phyloP scores from a whole-genome alignment of 2,113 vertebrate genomes.

The Cromileptes altivelis region DNA sequence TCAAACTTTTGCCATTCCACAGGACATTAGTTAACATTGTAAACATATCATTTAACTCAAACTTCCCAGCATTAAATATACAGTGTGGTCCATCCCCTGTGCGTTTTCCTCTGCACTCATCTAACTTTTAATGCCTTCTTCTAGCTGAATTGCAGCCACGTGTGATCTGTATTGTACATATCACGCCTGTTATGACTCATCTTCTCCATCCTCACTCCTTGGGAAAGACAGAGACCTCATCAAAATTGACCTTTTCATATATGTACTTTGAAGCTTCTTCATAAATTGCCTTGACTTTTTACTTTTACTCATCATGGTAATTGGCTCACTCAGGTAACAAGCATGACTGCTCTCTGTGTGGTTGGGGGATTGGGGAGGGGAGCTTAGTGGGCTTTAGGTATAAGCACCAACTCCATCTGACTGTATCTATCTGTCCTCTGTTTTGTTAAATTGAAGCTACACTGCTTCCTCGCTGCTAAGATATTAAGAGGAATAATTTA shows the following conservation, averaged over 20 bases:
- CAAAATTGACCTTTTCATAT: conserved; percentile 80
- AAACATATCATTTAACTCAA: conserved; percentile 51
- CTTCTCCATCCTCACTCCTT: conserved; percentile 46
- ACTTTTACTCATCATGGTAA: conserved; percentile 70
- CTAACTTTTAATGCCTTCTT: conserved; percentile 33
- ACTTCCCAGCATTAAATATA: conserved; percentile 21
- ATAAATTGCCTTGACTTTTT: conserved; percentile 79
- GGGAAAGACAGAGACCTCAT: conserved; percentile 67
- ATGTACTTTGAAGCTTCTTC: conserved; percentile 74
- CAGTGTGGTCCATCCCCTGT: not conserved
- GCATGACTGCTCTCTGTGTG: conserved; percentile 27
- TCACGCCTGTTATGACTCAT: conserved; percentile 68
- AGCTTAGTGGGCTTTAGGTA: conserved; percentile 15
- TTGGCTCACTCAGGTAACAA: conserved; percentile 73
- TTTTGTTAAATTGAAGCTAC: conserved; percentile 13
- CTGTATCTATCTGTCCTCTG: conserved; percentile 55
- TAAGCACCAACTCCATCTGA: conserved; percentile 32
- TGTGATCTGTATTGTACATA: conserved; percentile 69
- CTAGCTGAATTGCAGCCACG: conserved; percentile 50
- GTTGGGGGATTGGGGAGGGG: not conserved
- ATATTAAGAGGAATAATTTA: conserved; percentile 69
- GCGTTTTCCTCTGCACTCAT: conserved; percentile 27
- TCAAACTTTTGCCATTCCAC: conserved; percentile 38
- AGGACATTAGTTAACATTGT: conserved; percentile 61
- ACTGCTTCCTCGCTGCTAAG: conserved; percentile 26